Evolutionary conservation across 2,113 vertebrate genomes (phyloP).

Genomic region (Anhinga anhinga): DNA sequence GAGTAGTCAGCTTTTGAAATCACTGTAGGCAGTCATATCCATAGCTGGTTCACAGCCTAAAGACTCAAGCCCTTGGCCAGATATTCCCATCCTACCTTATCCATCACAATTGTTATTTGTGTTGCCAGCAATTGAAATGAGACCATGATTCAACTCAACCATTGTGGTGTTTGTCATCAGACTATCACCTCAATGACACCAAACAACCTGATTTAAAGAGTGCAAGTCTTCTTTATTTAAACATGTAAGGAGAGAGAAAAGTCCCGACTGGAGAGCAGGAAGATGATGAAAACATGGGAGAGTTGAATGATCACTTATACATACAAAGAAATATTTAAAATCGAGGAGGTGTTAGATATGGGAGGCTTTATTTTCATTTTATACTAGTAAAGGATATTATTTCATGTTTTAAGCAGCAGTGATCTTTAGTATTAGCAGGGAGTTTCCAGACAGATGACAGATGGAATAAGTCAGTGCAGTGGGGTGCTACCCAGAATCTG

Average conservation of each 20-base stretch:
- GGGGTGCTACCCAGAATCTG: neutral
- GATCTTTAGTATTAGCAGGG: neutral
- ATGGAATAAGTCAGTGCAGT: neutral
- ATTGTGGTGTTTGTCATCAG: neutral
- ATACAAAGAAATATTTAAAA: neutral
- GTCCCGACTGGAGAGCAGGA: neutral
- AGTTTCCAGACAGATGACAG: neutral
- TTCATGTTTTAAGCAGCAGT: neutral
- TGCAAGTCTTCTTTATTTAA: neutral
- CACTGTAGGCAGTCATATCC: neutral
- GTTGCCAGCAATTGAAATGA: neutral
- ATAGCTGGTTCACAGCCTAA: neutral
- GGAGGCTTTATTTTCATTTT: neutral
- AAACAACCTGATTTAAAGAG: neutral
- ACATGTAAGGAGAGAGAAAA: no score
- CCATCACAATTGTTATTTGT: neutral
- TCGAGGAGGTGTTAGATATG: neutral
- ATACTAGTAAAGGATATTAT: neutral
- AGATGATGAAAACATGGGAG: neutral
- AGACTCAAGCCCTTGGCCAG: neutral
- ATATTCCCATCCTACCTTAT: neutral
- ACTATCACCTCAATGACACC: neutral
- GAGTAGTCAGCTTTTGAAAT: neutral
- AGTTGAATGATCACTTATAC: neutral
- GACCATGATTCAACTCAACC: neutral